A percentile compares a stretch with the other conserved stretches of the same genome.
phyloP scores from a whole-genome alignment of 2,797 vertebrate species.

The Xerus rutilus region DNA sequence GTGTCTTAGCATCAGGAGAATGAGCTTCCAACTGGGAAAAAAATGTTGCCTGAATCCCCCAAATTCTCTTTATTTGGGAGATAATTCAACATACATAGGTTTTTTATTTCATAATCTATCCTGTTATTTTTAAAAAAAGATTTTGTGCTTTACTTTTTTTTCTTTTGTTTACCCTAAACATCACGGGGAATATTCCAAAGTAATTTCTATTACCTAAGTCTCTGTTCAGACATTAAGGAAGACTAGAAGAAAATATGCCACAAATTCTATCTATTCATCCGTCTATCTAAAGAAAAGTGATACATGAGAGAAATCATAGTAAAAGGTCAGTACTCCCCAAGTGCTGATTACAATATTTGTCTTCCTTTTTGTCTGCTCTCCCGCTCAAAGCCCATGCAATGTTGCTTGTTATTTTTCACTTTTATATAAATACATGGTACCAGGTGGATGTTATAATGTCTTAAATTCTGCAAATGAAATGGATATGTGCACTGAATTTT shows the following conservation, averaged over 20 bases:
- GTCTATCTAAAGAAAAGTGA: slow-evolving; percentile 9
- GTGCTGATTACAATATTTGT: neutral
- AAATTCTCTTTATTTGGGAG: neutral
- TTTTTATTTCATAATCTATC: slow-evolving; percentile 12
- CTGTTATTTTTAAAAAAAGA: neutral
- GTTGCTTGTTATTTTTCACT: neutral
- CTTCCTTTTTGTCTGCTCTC: neutral
- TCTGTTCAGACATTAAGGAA: slow-evolving; percentile 38
- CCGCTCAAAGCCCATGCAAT: neutral
- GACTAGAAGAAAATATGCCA: slow-evolving; percentile 14
- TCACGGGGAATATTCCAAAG: neutral
- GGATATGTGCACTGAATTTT: neutral
- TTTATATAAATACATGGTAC: neutral
- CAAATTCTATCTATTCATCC: neutral
- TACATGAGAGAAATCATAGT: neutral
- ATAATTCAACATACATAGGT: neutral
- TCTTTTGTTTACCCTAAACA: neutral
- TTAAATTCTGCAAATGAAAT: slow-evolving; percentile 28
- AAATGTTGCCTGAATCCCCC: neutral
- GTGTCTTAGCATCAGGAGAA: neutral
- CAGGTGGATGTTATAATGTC: neutral
- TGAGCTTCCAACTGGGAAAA: neutral
- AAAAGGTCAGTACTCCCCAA: neutral
- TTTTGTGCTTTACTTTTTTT: slow-evolving; percentile 7
- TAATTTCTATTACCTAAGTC: slow-evolving; percentile 27